Evolutionary conservation across 2,888 invertebrate genomes (phyloP).

Genomic region (Nomada hirtipes): DNA sequence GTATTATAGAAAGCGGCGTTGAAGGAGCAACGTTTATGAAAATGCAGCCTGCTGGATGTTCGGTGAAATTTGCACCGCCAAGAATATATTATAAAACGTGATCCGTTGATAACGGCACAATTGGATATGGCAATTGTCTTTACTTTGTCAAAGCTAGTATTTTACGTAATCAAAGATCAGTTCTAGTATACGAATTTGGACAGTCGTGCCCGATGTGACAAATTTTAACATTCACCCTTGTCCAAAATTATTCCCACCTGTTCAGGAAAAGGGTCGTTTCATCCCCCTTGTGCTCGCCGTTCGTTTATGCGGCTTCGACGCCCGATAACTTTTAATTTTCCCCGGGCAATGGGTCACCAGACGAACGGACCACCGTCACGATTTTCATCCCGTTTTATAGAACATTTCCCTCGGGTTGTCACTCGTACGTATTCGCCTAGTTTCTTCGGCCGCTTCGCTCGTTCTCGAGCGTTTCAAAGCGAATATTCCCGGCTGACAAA

Average conservation of each 20-base stretch:
- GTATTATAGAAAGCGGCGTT: background rate
- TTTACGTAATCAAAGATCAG: too few species aligned
- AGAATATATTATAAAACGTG: slow-evolving; percentile 24
- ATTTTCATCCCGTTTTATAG: slow-evolving; percentile 17
- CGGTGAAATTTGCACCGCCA: background rate
- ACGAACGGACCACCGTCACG: slow-evolving; percentile 3
- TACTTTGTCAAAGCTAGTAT: too few species aligned
- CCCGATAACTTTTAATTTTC: slow-evolving; percentile 50
- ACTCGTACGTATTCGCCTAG: background rate
- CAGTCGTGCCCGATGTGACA: too few species aligned
- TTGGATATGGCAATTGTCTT: background rate
- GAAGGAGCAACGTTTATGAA: slow-evolving; percentile 16
- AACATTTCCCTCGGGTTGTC: slow-evolving; percentile 34
- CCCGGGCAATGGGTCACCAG: slow-evolving; percentile 37
- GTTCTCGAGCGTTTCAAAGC: slow-evolving; percentile 15
- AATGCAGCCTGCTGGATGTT: background rate
- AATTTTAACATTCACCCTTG: too few species aligned
- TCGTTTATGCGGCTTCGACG: background rate
- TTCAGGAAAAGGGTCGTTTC: background rate
- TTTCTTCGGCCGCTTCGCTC: background rate
- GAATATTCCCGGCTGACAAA: slow-evolving; percentile 28
- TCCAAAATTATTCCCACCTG: background rate
- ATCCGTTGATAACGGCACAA: slow-evolving; percentile 18
- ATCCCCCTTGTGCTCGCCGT: background rate
- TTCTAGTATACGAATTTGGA: too few species aligned